phyloP scores from a whole-genome alignment of 2,797 vertebrate species.

The Coregonus suidteri region DNA sequence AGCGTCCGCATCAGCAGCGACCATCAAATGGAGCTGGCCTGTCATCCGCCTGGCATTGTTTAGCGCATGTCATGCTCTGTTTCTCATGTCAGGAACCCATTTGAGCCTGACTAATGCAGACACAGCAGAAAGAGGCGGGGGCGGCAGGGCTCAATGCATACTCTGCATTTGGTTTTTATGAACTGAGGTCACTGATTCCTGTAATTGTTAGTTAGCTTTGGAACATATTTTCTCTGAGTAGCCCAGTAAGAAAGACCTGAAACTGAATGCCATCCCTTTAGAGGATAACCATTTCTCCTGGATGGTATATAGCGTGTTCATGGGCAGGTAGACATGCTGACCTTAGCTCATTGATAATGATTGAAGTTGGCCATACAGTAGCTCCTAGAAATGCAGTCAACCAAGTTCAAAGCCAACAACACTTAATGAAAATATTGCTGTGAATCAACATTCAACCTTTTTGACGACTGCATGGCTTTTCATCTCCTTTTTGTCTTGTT shows the following conservation, averaged over 20 bases:
- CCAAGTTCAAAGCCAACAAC: constrained; percentile 63
- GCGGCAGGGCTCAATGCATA: constrained; percentile 52
- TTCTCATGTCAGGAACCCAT: constrained; percentile 75
- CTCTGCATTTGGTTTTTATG: constrained; percentile 71
- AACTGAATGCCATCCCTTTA: constrained; percentile 40
- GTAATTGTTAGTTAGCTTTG: constrained; percentile 59
- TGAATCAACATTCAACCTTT: constrained; percentile 48
- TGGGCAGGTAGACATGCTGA: constrained; percentile 1
- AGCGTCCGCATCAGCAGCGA: constrained; percentile 45
- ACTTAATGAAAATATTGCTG: constrained; percentile 57
- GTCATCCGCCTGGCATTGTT: constrained; percentile 73
- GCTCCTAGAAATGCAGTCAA: constrained; percentile 30
- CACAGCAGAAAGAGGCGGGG: constrained; percentile 68
- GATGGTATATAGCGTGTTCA: constrained; percentile 3
- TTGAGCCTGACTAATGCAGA: constrained; percentile 73
- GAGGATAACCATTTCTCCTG: background rate
- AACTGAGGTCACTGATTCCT: constrained; percentile 77
- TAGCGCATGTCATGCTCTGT: constrained; percentile 81
- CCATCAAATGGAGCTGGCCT: constrained; percentile 65
- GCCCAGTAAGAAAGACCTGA: constrained; percentile 1
- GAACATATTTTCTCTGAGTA: constrained; percentile 40
- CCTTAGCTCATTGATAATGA: constrained; percentile 29
- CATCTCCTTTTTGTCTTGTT: constrained; percentile 6
- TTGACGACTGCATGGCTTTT: constrained; percentile 56
- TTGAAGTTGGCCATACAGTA: constrained; percentile 27